These are phyloP conservation scores for Orthonychiurus folsomi DNA, from an alignment of 2,888 invertebrate genomes.

Conservation along the genomic window DNA sequence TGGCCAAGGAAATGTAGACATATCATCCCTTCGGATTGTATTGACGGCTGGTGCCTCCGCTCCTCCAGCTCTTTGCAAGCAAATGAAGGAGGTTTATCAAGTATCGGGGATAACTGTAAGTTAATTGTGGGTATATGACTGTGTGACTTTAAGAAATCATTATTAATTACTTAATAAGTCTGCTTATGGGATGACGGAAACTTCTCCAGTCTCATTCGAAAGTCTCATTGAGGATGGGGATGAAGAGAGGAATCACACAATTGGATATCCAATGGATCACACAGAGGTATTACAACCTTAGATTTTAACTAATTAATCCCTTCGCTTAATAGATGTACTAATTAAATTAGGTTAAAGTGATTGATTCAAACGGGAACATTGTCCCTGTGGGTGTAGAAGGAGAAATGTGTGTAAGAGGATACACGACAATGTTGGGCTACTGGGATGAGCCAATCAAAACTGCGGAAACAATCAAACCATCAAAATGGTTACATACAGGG, in stretches of 20 bases:
- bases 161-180: not conserved
- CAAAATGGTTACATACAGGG: conserved; percentile 78
- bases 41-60: conserved; percentile 65
- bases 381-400: conserved; percentile 63
- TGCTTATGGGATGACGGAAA: conserved; percentile 57
- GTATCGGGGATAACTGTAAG: not conserved
- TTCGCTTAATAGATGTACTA: not conserved
- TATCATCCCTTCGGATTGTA: conserved; percentile 47
- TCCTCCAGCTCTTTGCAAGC: conserved; percentile 48
- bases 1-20: conserved; percentile 44
- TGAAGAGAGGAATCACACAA: conserved; percentile 47
- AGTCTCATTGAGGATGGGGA: conserved; percentile 46
- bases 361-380: conserved; percentile 55
- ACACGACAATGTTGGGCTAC: conserved; percentile 68
- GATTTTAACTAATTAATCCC: conserved; percentile 32
- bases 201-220: conserved; percentile 52
- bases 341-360: conserved; percentile 46
- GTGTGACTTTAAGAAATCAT: not conserved
- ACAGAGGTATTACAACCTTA: too few species aligned
- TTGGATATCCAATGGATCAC: conserved; percentile 50
- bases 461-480: conserved; percentile 53
- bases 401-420: conserved; percentile 66
- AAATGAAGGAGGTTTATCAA: conserved; percentile 28
- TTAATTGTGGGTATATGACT: not conserved
- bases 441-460: conserved; percentile 71